Base-by-base conservation (phyloP, 1,140 invertebrate species). In the Melipona quadrifasciata region DNA sequence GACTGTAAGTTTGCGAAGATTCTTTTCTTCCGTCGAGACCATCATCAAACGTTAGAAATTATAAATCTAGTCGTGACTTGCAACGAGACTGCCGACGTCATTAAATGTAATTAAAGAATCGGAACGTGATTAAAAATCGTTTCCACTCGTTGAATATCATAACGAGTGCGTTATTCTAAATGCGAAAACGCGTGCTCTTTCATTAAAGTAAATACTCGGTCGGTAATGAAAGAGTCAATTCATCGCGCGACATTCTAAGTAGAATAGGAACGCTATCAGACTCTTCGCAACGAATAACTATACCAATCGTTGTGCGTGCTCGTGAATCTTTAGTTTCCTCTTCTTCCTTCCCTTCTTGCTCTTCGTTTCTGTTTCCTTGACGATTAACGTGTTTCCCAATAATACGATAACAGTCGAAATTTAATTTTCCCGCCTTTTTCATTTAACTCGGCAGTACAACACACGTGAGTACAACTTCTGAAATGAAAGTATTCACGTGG, bases 321-420 rank as follows among this genome's bases (percentile, higher is more conserved):
- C 19, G 51, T 47, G 16, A 72, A 11, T 24, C 79, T 85, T 76
- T 67, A 65, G 74, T 77, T 82, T 74, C 84, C 24, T 61, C 64
- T 65, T 58, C 75, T 75, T 47, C n/a, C 57, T 70, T 55, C 34
- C n/a, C 72, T 72, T 70, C 82, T 53, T 51, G 53, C 58, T n/a
- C 24, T 65, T 76, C 51, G 64, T 17, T 31, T 61, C 51, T 1
- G 57, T 57, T 65, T 88, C 67, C 68, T 80, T 57, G 88, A 76
- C 87, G 68, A 85, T 73, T 71, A 68, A 79, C 75, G 73, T 72
- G 67, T 89, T 88, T 88, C 88, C 79, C 85, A 86, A 82, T 83
- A 77, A 82, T 86, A 24, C 80, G 83, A 89, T 73, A 75, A 80
- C 84, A 74, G 73, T 81, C 39, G 39, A 83, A 77, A 10, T 58